Percentiles rank a stretch among this genome's conserved stretches.
Conservation (phyloP, 2,888 invertebrate genomes). For the Lamellibrachia satsuma region DNA sequence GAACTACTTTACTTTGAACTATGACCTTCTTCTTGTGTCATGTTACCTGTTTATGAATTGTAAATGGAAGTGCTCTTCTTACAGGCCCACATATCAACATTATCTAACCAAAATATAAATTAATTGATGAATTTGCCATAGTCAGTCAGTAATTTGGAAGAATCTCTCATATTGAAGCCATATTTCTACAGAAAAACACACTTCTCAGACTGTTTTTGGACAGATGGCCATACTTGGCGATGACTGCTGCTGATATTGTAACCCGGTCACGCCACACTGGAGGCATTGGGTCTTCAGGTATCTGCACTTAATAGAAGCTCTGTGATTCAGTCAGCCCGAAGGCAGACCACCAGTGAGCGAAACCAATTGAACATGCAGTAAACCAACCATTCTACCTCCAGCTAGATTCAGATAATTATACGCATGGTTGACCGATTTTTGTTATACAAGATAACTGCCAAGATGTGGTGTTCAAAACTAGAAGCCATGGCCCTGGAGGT, state of each 20-base stretch:
- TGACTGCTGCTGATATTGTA: background rate
- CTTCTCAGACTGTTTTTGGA: background rate
- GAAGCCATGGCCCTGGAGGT: background rate
- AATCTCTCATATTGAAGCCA: background rate
- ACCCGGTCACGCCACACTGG: background rate
- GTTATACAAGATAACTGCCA: background rate
- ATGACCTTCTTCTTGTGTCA: background rate
- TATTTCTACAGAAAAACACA: background rate
- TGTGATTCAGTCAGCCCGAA: background rate
- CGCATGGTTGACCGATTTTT: background rate
- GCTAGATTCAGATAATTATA: slow-evolving; percentile 12
- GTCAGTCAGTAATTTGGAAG: background rate
- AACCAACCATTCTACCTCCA: background rate
- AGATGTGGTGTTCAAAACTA: background rate
- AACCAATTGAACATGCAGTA: background rate
- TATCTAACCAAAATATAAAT: background rate
- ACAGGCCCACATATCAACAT: too few species aligned
- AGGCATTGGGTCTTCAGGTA: background rate
- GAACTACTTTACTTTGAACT: background rate
- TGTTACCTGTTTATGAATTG: background rate
- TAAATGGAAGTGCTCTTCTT: too few species aligned
- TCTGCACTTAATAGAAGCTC: background rate
- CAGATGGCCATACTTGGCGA: background rate
- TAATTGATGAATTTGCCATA: background rate
- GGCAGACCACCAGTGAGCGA: background rate